phyloP scores from a whole-genome alignment of 1,140 invertebrate genomes.

The Euura saliciscinereae region DNA sequence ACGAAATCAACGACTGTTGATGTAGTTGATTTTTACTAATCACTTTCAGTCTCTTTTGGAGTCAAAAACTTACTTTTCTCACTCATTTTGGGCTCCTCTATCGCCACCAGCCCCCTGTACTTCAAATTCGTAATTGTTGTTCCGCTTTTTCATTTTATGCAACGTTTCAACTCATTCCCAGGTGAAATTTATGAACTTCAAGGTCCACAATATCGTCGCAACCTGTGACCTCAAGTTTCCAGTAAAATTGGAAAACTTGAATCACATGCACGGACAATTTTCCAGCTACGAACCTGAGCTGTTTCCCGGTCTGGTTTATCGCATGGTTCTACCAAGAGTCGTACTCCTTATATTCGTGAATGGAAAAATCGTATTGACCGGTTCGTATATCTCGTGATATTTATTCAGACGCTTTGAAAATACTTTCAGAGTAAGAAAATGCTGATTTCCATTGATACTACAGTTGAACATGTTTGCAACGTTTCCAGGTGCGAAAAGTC shows the following conservation, averaged over 20 bases:
- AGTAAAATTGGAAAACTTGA: slow-evolving; percentile 93
- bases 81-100: too few species aligned
- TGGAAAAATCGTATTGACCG: slow-evolving; percentile 96
- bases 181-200: slow-evolving; percentile 96
- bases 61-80: too few species aligned
- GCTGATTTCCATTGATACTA: slow-evolving; percentile 16
- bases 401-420: slow-evolving; percentile 13
- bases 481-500: slow-evolving; percentile 87
- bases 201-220: slow-evolving; percentile 99
- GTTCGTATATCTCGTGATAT: slow-evolving; percentile 57
- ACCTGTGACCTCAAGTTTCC: slow-evolving; percentile 98
- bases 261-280: slow-evolving; percentile 95
- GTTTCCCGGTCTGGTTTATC: slow-evolving; percentile 96
- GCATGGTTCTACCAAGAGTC: slow-evolving; percentile 95
- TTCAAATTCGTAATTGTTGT: too few species aligned
- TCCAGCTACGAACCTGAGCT: slow-evolving; percentile 85
- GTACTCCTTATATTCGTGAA: slow-evolving; percentile 97
- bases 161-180: slow-evolving; percentile 55
- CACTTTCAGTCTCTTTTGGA: too few species aligned
- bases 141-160: slow-evolving; percentile 12
- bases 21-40: too few species aligned
- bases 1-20: too few species aligned
- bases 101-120: too few species aligned
- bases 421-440: slow-evolving; percentile 1
- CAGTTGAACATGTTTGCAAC: slow-evolving; percentile 23